These are phyloP conservation scores for Drusus annulatus DNA, from an alignment of 1,140 invertebrate species.

Conservation along the genomic window DNA sequence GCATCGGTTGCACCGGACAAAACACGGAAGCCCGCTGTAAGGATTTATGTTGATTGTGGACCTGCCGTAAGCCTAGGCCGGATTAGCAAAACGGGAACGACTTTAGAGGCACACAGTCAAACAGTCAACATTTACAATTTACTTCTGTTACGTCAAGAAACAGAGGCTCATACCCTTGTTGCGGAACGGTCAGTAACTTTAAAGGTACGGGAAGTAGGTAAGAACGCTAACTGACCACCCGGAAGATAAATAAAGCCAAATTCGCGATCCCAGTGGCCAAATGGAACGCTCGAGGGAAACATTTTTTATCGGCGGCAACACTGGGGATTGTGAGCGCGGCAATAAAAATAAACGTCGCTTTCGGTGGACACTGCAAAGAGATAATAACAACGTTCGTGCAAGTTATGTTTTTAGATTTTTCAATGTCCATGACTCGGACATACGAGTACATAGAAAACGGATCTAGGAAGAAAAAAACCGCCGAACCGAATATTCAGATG, in stretches of 20 bases:
- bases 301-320: slow-evolving; percentile 40
- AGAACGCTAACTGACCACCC: not conserved
- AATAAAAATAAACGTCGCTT: slow-evolving; percentile 19
- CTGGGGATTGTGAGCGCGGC: slow-evolving; percentile 23
- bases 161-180: too few relatives aligned
- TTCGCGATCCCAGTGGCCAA: slow-evolving; percentile 27
- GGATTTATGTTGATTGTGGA: slow-evolving; percentile 37
- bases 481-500: too few relatives aligned
- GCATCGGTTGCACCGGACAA: slow-evolving; percentile 27
- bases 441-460: not conserved
- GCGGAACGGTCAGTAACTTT: not conserved
- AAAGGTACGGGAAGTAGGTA: not conserved
- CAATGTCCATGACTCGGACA: not conserved
- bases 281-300: slow-evolving; percentile 30
- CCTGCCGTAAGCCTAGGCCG: slow-evolving; percentile 1
- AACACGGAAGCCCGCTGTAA: slow-evolving; percentile 6
- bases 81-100: not conserved
- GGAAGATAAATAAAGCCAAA: slow-evolving; percentile 36
- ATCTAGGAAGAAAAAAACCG: too few relatives aligned
- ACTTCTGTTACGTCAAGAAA: too few relatives aligned
- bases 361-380: not conserved
- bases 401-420: not conserved
- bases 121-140: too few relatives aligned
- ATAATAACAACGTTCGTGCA: not conserved
- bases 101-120: not conserved